Evolutionary conservation across 2,113 vertebrate genomes (phyloP), one percentile per base, ranked within the genome.

Genomic region (Phyllostomus hastatus): DNA sequence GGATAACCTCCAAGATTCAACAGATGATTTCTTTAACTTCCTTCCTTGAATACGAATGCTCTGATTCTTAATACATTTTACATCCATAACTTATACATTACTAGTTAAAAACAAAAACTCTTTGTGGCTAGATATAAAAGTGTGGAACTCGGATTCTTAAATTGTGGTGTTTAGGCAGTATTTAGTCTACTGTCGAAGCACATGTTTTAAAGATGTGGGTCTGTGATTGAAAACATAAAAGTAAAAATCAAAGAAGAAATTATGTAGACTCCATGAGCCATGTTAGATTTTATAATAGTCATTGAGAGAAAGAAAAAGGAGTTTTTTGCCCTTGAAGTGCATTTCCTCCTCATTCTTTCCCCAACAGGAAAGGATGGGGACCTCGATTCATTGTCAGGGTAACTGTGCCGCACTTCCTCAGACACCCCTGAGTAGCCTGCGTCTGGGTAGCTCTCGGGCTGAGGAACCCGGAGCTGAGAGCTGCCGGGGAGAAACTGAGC

Each of bases 281-380:
- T 46, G 93, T 92, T 69, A 46, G 64, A 50, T 87, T 87, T 95
- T 72, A 91, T 59, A 69, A 0, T 67, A 48, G 79, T 57, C 41
- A 38, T 0, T 69, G 16, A 46, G 70, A 88, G 81, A 69, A 91
- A 90, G 80, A 88, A 54, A 17, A 38, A 57, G 12, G 69, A 59
- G 59, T 69, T 90, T 75, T 72, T 90, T 72, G 19, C 33, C 88
- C 70, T 78, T 10, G 6, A 70, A 81, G 70, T 85, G 90, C 81
- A 92, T 94, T 85, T 90, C 84, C 90, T 95, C 84, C 48, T 57
- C 70, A 88, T 96, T 95, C 83, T 96, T 93, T 38, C 95, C 70
- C 80, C 87, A 54, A 2, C 94, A 88, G 67, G 72, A 95, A 72
- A 92, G 59, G 26, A 41, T 50, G 31, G 54, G 82, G 80, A 94